These are phyloP conservation scores for Menura novaehollandiae DNA, from an alignment of 2,113 vertebrate genomes.

Conservation along the genomic window DNA sequence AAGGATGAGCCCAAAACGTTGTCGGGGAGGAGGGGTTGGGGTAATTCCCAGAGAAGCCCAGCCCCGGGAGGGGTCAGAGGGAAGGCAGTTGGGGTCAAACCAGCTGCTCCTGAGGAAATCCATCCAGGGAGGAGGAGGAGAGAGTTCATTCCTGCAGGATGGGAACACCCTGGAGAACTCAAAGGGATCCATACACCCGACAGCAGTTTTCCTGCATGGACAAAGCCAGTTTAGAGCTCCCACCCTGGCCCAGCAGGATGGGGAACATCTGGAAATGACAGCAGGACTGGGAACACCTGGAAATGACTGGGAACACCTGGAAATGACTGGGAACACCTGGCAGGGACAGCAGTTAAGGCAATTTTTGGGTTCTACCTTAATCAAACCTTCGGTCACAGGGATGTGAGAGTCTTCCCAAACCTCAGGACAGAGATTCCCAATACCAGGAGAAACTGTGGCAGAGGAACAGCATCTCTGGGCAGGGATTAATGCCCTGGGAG, in stretches of 20 bases:
- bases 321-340: background rate
- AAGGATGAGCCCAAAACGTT: background rate
- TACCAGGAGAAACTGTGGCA: background rate
- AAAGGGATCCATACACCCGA: rapidly evolving
- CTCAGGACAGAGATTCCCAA: rapidly evolving
- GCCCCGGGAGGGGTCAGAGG: background rate
- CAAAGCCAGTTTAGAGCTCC: background rate
- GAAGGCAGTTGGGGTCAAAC: background rate
- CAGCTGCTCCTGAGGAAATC: background rate
- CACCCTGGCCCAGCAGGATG: background rate
- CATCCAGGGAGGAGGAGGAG: background rate
- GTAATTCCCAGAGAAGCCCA: background rate
- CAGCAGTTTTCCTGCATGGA: background rate
- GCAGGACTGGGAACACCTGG: background rate
- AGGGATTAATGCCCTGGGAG: background rate
- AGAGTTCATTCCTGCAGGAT: background rate
- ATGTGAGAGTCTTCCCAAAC: background rate
- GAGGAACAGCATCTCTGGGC: background rate
- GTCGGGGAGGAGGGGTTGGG: background rate
- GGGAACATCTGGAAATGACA: background rate
- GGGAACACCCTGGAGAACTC: background rate
- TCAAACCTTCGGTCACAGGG: background rate
- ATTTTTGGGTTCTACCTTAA: background rate
- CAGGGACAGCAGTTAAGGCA: background rate
- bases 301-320: background rate